Conservation (phyloP, 2,888 invertebrate species). For the Bruchidius siliquastri region DNA sequence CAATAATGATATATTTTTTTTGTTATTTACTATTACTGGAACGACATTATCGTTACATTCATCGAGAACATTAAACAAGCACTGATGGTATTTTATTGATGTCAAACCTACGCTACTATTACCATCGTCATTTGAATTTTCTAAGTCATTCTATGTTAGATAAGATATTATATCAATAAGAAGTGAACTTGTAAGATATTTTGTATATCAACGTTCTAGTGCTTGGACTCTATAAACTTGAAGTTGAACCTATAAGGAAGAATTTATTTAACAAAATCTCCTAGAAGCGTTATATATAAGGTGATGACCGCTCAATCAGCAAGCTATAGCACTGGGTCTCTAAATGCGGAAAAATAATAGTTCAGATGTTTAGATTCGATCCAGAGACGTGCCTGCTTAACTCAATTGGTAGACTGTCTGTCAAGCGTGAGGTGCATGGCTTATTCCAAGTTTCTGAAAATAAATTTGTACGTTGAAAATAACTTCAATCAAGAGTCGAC, state of each 20-base stretch:
- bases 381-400: no score
- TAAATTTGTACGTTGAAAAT: no score
- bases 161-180: background rate
- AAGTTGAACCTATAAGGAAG: background rate
- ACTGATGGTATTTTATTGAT: constrained; percentile 29
- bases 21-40: background rate
- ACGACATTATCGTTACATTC: background rate
- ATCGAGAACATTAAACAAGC: constrained; percentile 10
- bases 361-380: no score
- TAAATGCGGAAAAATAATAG: no score
- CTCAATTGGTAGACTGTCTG: no score
- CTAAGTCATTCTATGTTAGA: background rate
- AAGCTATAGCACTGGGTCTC: no score
- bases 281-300: background rate
- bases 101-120: background rate
- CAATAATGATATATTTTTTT: background rate
- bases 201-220: background rate
- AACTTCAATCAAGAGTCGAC: no score
- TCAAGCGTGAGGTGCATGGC: no score
- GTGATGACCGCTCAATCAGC: no score
- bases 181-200: background rate
- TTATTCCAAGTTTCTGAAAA: no score
- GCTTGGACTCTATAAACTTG: background rate
- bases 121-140: background rate
- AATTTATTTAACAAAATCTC: background rate